Conservation (phyloP, 2,888 invertebrate species). For the Rotaria socialis region DNA sequence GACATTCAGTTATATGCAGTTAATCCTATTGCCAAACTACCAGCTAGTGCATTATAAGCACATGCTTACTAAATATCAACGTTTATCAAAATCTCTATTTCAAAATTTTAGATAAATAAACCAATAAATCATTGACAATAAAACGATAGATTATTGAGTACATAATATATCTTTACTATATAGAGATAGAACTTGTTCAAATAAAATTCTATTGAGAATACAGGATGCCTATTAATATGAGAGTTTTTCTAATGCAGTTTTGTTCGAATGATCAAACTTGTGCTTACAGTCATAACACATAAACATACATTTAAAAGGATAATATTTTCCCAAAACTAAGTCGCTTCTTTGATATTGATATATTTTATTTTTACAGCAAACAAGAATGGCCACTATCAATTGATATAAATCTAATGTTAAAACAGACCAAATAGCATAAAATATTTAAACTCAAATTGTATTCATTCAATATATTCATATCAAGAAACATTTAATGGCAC, state of each 20-base stretch:
- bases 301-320: slow-evolving; percentile 56
- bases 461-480: no score
- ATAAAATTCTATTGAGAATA: not conserved
- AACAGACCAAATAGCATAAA: slow-evolving; percentile 89
- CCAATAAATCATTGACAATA: slow-evolving; percentile 64
- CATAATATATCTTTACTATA: slow-evolving; percentile 82
- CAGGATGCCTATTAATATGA: slow-evolving; percentile 60
- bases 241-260: slow-evolving; percentile 84
- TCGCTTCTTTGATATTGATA: slow-evolving; percentile 70
- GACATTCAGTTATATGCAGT: no score
- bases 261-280: slow-evolving; percentile 88
- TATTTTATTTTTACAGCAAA: slow-evolving; percentile 86
- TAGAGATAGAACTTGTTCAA: slow-evolving; percentile 61
- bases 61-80: slow-evolving; percentile 31
- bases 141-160: slow-evolving; percentile 85
- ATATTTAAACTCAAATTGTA: slow-evolving; percentile 69
- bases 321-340: slow-evolving; percentile 50
- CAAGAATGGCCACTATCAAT: slow-evolving; percentile 94
- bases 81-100: not conserved
- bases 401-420: slow-evolving; percentile 84
- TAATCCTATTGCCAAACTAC: slow-evolving; percentile 74
- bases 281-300: slow-evolving; percentile 68
- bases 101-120: slow-evolving; percentile 38
- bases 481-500: slow-evolving; percentile 35
- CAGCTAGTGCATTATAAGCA: slow-evolving; percentile 47